A percentile compares a stretch with the other conserved stretches of the same genome.
Conservation (phyloP, 2,113 vertebrate species). For the Haplochromis vanheusdeni region DNA sequence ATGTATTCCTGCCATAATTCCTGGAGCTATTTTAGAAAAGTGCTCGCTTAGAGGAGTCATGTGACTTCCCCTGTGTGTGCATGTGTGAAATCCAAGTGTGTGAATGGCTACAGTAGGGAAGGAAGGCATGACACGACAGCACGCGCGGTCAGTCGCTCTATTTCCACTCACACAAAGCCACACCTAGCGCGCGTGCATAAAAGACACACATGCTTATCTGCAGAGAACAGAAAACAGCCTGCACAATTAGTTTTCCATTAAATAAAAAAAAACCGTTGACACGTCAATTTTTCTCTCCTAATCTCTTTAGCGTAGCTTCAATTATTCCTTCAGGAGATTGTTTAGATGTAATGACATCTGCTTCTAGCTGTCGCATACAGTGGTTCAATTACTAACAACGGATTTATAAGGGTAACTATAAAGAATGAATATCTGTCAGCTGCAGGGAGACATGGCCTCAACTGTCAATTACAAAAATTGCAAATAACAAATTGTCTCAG, state of each 20-base stretch:
- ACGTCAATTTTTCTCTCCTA: neutral
- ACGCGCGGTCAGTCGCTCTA: neutral
- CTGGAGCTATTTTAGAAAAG: neutral
- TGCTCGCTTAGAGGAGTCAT: neutral
- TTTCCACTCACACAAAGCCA: conserved; percentile 4
- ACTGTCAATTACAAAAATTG: neutral
- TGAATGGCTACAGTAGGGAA: neutral
- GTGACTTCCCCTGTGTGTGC: neutral
- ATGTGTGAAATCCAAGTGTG: neutral
- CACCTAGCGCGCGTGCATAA: neutral
- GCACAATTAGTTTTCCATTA: neutral
- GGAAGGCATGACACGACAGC: neutral
- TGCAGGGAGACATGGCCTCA: neutral
- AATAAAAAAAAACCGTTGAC: neutral
- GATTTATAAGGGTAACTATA: neutral
- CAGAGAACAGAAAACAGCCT: neutral
- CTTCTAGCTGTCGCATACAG: neutral
- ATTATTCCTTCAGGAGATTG: neutral
- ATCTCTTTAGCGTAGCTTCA: neutral
- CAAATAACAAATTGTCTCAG: neutral
- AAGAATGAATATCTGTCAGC: neutral
- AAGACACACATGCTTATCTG: conserved; percentile 4
- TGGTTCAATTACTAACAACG: neutral
- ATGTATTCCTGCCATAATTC: neutral
- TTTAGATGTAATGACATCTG: neutral